Base-by-base conservation (phyloP, 2,797 vertebrate species). In the Melanotaenia trifasciata region DNA sequence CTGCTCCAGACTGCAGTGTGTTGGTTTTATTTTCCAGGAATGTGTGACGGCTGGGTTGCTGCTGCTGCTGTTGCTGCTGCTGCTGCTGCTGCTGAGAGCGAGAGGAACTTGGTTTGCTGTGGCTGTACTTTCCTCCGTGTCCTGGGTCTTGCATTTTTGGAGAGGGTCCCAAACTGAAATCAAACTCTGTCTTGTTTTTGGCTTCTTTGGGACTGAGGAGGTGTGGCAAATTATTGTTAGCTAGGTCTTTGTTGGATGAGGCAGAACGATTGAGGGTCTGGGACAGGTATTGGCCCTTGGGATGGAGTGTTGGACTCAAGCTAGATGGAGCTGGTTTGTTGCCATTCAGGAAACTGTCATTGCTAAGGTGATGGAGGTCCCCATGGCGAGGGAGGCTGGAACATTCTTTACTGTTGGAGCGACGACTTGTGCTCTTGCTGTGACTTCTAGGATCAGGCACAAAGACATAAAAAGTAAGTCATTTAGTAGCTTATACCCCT, bases 181-280 rank as follows among this genome's bases (percentile, higher is more conserved):
- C 98, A 85, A 99, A 99, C 84, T 99, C 97, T 5, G 94, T 95
- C 93, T 99, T 98, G 79, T 94, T 92, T 90, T 98, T 99, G 83
- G 90, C 69, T 58, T 99, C 98, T 93, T 99, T 99, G 62, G 98
- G 98, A 88, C 98, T 99, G 81, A 99, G 96, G 63, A 99, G 96
- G 87, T 98, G 98, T 0, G 98, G 97, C 88, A 99, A 94, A 85
- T 98, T 98, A 86, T 97, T 98, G 89, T 97, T 99, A 70, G 94
- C 94, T 83, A 98, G 90, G 87, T 99, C 98, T 94, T 99, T 99
- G 95, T 74, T 96, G 84, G 95, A 93, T 63, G 98, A 95, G 74
- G 93, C 94, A 32, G 97, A 95, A 43, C 96, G 95, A 92, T 95
- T 97, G 56, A 97, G 94, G 76, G 96, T 97, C 92, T 95, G 95